Base-by-base conservation (phyloP, 2,113 vertebrate genomes). In the Lepisosteus osseus region DNA sequence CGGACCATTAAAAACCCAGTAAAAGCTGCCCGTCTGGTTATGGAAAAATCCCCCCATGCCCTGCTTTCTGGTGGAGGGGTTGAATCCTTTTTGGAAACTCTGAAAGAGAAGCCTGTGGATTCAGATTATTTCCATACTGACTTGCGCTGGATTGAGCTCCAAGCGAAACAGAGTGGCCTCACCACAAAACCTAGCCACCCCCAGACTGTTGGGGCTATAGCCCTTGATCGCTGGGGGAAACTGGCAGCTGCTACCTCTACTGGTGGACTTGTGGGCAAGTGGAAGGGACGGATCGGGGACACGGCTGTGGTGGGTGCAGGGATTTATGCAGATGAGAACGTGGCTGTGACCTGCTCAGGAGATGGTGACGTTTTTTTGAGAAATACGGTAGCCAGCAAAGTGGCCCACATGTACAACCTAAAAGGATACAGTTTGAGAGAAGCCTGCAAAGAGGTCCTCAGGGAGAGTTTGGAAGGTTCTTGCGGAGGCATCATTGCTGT, bases 171-270 rank as follows among this genome's bases (percentile, higher is more conserved):
- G 15, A 78, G 7, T 40, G 68, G 68, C 62, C 79, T 81, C 2
- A 57, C 40, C 14, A 77, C 80, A 54, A 86, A 80, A 77, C 89
- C 85, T 69, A 89, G 83, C 55, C 91, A 93, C 57, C 90, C 90
- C 70, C 90, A 93, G 72, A 93, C 91, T 15, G 91, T 93, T 43
- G 91, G 91, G 54, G 91, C 91, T 44, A 86, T 93, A 51, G 89
- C 90, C 3, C 77, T 92, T 72, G 91, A 93, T 78, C 61, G 61
- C 4, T 78, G 71, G 73, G 70, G 77, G 3, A 78, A 68, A 42
- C 77, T 93, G 44, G 90, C 91, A 61, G 90, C 90, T 68, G 90
- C 91, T 59, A 78, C 90, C 11, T 93, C 91, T 12, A 92, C 91
- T 3, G 91, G 91, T 15, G 91, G 91, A 40, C 40, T 91, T 54